Base-by-base conservation (phyloP, 1,140 invertebrate genomes). In the Leptopilina clavipes region DNA sequence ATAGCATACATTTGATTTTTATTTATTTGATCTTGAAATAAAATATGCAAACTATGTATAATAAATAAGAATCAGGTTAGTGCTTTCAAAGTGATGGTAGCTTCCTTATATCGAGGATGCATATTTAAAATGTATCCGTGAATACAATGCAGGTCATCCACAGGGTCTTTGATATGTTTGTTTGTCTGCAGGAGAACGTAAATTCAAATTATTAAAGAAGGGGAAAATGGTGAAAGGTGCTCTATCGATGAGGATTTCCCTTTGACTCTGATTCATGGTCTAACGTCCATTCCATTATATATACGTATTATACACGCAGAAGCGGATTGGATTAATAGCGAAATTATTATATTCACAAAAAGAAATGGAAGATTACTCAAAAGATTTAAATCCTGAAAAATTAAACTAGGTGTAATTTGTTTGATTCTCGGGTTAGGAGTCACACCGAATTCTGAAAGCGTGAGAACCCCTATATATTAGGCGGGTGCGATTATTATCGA, bases 111-210 rank as follows among this genome's bases (percentile, higher is more conserved):
- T 45, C 37, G 37, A 40, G 37, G 37, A 45, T 45, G 44, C 44
- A 52, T 52, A 17, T 52, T 52, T 52, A 52, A n/a, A 52, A 52
- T 52, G 17, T 3, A 48, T 52, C 48, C 14, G 25, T 65, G 25
- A 65, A 65, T 65, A 65, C 59, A 65, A 65, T 65, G 59, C 22
- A n/a, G 59, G 59, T 65, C 59, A 65, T 65, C 59, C 22, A 40
- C 37, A 5, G 25, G 59, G 25, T 65, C 59, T 65, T 37, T 3
- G 59, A 65, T 65, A 31, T 31, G 25, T 65, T n/a, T 65, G 25
- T 65, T 65, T n/a, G 59, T 65, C 25, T 37, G 25, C 19, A 65
- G 11, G 59, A 65, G 59, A 65, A 37, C 59, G 25, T 65, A 14
- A 65, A 37, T 65, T 65, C 19, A 14, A 65, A n/a, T 65, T 22